These are phyloP conservation scores for Lordiphosa fenestrarum DNA, from an alignment of 2,888 invertebrate genomes.

Conservation along the genomic window DNA sequence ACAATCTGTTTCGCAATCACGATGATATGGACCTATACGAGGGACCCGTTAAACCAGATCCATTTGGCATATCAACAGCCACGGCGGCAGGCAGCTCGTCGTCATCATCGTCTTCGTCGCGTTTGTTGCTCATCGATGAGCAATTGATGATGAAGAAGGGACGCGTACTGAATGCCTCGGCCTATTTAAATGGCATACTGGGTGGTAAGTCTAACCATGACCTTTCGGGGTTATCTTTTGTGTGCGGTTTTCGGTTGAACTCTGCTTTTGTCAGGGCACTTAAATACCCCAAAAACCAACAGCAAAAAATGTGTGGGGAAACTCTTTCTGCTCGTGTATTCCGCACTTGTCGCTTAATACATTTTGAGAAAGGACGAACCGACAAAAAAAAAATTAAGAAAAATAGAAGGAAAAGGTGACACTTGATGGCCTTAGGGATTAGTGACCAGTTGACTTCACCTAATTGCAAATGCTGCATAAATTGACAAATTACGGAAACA, in stretches of 20 bases:
- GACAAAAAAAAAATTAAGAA: slow-evolving; percentile 4
- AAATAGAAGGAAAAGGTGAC: neutral
- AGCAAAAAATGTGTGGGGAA: slow-evolving; percentile 26
- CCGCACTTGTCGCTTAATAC: slow-evolving; percentile 47
- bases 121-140: slow-evolving; percentile 78
- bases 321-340: slow-evolving; percentile 33
- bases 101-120: slow-evolving; percentile 56
- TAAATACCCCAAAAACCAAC: slow-evolving; percentile 36
- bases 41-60: slow-evolving; percentile 92
- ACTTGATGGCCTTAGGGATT: slow-evolving; percentile 30
- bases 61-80: slow-evolving; percentile 80
- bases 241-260: slow-evolving; percentile 6
- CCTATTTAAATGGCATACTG: slow-evolving; percentile 76
- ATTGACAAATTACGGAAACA: slow-evolving; percentile 23
- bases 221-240: slow-evolving; percentile 10
- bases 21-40: slow-evolving; percentile 94
- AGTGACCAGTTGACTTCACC: slow-evolving; percentile 23
- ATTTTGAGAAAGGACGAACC: slow-evolving; percentile 45
- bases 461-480: slow-evolving; percentile 35
- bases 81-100: slow-evolving; percentile 66
- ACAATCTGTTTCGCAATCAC: slow-evolving; percentile 94
- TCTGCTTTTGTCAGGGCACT: slow-evolving; percentile 37
- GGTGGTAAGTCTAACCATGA: slow-evolving; percentile 74
- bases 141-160: slow-evolving; percentile 77
- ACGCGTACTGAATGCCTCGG: slow-evolving; percentile 68